phyloP scores from a whole-genome alignment of 2,888 invertebrate genomes.

The Octodonta nipae region DNA sequence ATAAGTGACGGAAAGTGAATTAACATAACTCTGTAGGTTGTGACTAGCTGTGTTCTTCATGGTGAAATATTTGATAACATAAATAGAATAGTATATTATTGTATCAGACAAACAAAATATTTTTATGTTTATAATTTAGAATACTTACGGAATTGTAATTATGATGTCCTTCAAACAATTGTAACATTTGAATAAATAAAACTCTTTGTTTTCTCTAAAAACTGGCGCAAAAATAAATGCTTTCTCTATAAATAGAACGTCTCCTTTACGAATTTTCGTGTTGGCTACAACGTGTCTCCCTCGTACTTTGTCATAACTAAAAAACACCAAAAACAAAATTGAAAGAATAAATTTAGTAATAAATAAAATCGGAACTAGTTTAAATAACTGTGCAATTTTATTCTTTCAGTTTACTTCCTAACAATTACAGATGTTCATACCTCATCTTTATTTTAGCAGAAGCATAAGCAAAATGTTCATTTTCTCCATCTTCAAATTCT shows the following conservation, averaged over 20 bases:
- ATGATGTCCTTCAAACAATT: slow-evolving; percentile 51
- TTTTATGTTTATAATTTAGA: too few relatives aligned
- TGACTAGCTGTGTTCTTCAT: too few relatives aligned
- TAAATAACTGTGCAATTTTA: slow-evolving; percentile 3
- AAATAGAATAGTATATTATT: too few relatives aligned
- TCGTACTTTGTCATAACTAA: slow-evolving; percentile 40
- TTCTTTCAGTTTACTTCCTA: neutral
- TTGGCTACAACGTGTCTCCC: slow-evolving; percentile 56
- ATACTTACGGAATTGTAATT: slow-evolving; percentile 52
- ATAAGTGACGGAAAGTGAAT: too few relatives aligned
- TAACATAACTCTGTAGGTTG: too few relatives aligned
- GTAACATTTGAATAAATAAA: slow-evolving; percentile 48
- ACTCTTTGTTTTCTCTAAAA: slow-evolving; percentile 39
- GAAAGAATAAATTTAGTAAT: too few relatives aligned
- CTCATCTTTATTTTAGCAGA: slow-evolving; percentile 41
- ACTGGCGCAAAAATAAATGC: slow-evolving; percentile 66
- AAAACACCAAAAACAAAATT: too few relatives aligned
- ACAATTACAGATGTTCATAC: slow-evolving; percentile 17
- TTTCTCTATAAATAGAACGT: slow-evolving; percentile 65
- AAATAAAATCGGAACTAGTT: neutral
- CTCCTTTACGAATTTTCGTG: slow-evolving; percentile 46
- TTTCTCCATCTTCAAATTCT: slow-evolving; percentile 37
- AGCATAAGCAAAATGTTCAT: slow-evolving; percentile 40
- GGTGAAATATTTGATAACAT: too few relatives aligned
- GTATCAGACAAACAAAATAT: too few relatives aligned